Percentiles rank a stretch among this genome's conserved stretches.
These are phyloP conservation scores for Eubucco bourcierii DNA, from an alignment of 2,113 vertebrate genomes.

Conservation along the genomic window DNA sequence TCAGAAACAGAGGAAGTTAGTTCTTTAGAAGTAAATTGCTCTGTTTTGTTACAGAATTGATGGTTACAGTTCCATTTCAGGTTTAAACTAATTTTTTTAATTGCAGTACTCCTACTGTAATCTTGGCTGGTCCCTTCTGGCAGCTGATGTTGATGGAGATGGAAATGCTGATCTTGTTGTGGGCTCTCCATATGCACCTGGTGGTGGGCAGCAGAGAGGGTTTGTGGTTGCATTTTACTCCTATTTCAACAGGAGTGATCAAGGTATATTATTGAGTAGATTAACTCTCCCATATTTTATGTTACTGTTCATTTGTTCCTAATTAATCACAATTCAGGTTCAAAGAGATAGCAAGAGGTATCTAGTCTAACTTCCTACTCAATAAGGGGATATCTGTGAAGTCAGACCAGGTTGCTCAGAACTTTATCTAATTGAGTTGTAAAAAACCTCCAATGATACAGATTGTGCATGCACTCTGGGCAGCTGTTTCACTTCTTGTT, in stretches of 20 bases:
- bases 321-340: background rate
- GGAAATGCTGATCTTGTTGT: slow-evolving; percentile 71
- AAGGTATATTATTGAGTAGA: slow-evolving; percentile 59
- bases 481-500: background rate
- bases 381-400: background rate
- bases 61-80: background rate
- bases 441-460: background rate
- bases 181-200: slow-evolving; percentile 77
- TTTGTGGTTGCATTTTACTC: slow-evolving; percentile 76
- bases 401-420: background rate
- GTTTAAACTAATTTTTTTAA: background rate
- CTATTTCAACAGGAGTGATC: background rate
- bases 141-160: slow-evolving; percentile 73
- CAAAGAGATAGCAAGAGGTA: background rate
- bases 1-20: background rate
- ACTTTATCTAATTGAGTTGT: background rate
- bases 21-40: background rate
- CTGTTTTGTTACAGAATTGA: background rate
- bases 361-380: background rate
- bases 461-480: background rate
- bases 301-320: background rate
- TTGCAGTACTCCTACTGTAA: slow-evolving; percentile 78
- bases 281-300: background rate
- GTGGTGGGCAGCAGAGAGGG: slow-evolving; percentile 76
- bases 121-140: slow-evolving; percentile 79